Percentiles rank a stretch among this genome's conserved stretches.
phyloP scores from a whole-genome alignment of 2,113 vertebrate species.

The Actinemys pallida region DNA sequence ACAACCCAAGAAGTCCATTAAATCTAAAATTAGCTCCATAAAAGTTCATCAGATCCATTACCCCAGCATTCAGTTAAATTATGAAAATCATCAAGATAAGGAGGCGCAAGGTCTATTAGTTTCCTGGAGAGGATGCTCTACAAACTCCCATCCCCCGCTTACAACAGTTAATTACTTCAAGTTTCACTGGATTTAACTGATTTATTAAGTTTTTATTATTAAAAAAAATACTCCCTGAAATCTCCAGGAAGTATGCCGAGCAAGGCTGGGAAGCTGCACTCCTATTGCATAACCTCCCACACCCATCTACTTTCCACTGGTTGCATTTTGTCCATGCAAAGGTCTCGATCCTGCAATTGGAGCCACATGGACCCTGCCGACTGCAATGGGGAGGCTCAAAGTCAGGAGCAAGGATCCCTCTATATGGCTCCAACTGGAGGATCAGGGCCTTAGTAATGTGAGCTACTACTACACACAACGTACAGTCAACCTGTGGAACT shows the following conservation, averaged over 20 bases:
- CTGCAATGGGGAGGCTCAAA: neutral
- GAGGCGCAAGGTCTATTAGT: constrained; percentile 61
- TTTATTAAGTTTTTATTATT: constrained; percentile 58
- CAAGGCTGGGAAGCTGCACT: accelerated
- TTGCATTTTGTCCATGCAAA: neutral
- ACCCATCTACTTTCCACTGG: neutral
- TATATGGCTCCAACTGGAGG: neutral
- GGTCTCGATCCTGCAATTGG: neutral
- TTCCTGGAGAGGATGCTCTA: constrained; percentile 59
- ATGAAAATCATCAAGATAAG: constrained; percentile 73
- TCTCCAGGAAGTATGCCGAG: neutral
- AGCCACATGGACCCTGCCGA: neutral
- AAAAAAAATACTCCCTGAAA: neutral
- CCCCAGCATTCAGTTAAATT: constrained; percentile 68
- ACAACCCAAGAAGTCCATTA: constrained; percentile 49
- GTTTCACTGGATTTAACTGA: constrained; percentile 58
- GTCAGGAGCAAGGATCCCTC: neutral
- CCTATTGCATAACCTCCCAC: neutral
- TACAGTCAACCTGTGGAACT: neutral
- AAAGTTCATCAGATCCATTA: constrained; percentile 71
- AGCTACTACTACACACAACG: neutral
- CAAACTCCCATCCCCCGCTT: constrained; percentile 16
- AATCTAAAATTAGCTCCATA: constrained; percentile 61
- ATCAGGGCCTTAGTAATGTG: neutral
- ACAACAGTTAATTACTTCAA: constrained; percentile 64